A percentile compares a stretch with the other conserved stretches of the same genome.
Evolutionary conservation across 2,113 vertebrate species (phyloP).

Genomic region (Gambusia holbrooki): DNA sequence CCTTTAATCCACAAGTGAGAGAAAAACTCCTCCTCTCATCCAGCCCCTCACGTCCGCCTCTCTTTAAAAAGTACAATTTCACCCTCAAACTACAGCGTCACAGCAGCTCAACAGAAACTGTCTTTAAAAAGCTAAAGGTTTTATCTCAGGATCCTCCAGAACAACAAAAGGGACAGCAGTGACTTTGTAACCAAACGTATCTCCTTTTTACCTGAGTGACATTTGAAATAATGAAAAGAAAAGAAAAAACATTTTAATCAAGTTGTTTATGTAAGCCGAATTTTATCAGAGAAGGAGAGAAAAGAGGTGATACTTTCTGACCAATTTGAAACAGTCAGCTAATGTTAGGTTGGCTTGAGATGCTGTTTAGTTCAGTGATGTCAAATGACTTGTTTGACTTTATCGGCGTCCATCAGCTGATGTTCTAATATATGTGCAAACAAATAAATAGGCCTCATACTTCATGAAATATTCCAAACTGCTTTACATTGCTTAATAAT

Average conservation of each 20-base stretch:
- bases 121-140: neutral
- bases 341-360: no score
- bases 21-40: slow-evolving; percentile 39
- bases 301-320: no score
- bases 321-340: no score
- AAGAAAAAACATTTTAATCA: neutral
- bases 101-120: neutral
- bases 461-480: neutral
- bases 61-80: neutral
- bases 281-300: no score
- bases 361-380: no score
- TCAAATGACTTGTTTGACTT: neutral
- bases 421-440: neutral
- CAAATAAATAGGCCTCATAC: neutral
- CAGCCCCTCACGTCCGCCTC: slow-evolving; percentile 9
- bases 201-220: neutral
- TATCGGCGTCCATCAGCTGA: neutral
- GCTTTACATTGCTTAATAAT: neutral
- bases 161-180: neutral
- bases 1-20: slow-evolving; percentile 20
- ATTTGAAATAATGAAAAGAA: neutral
- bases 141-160: neutral
- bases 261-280: no score
- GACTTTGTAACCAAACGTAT: neutral
- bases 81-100: neutral